Evolutionary conservation across 2,797 vertebrate genomes (phyloP), one percentile per base, ranked within the genome.

Genomic region (Labeo calbasu): DNA sequence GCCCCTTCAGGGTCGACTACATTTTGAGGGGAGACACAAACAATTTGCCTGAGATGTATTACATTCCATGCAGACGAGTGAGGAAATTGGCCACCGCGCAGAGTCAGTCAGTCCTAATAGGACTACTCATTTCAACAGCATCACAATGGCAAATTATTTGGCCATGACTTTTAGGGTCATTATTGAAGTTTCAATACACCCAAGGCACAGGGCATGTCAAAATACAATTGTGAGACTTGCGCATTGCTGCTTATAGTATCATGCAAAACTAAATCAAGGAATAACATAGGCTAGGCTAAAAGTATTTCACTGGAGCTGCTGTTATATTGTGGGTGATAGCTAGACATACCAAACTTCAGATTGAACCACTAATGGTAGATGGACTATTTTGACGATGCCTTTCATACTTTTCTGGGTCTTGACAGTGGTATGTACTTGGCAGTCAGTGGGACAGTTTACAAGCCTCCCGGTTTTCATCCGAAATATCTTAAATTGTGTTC

Each of bases 1-100:
- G 88, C 85, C 83, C 89, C 88, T 84, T 87, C 57, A 28, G 80
- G 89, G 87, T 88, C 82, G 87, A 88, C 87, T 91, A 90, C 89
- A 91, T 93, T 91, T 92, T 73, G 79, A 89, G 87, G 79, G 78
- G 85, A 90, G 92, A 90, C 85, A 86, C 91, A 94, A 94, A 93
- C 92, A 93, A 93, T 94, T 93, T 93, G 91, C 91, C 90, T 86
- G 92, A 92, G 91, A 92, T 92, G 91, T 92, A 91, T 92, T 92
- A 90, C 89, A 91, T 93, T 92, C 91, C 85, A 88, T 87, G 85
- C 78, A 75, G 86, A 92, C 46, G 70, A 93, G 91, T 91, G 88
- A 86, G 78, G 88, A 90, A 92, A 94, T 92, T 92, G 91, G 89
- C 86, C 88, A 89, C 89, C 85, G 84, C 84, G 65, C 79, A 88